Evolutionary conservation across 2,113 vertebrate species (phyloP).

Genomic region (Cynopterus brachyotis): DNA sequence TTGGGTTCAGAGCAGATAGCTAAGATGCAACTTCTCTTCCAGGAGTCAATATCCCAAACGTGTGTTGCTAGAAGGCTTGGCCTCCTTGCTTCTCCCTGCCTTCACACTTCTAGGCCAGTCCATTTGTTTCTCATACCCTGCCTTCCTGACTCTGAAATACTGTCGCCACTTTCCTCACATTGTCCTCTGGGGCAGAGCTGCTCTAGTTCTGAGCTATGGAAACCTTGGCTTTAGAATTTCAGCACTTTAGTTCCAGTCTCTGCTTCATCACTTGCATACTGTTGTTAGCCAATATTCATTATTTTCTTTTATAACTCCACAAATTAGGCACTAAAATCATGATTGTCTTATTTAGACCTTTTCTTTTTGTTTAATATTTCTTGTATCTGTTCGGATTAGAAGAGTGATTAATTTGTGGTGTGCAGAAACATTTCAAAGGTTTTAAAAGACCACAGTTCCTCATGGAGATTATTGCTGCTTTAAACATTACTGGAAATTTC

Average conservation of each 20-base stretch:
- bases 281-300: background rate
- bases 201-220: background rate
- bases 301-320: background rate
- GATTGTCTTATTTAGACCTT: background rate
- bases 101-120: background rate
- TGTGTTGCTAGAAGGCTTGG: background rate
- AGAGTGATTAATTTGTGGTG: background rate
- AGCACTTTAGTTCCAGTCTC: background rate
- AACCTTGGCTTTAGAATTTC: background rate
- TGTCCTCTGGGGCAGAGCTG: background rate
- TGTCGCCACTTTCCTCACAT: background rate
- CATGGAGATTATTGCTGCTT: background rate
- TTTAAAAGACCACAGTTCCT: background rate
- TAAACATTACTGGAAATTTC: constrained; percentile 1
- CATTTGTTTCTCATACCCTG: background rate
- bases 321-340: background rate
- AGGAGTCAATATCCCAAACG: background rate
- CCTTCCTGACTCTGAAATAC: background rate
- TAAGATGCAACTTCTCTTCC: background rate
- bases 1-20: background rate
- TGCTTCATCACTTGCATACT: background rate
- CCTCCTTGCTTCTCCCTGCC: background rate
- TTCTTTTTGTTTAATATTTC: background rate
- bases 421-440: background rate
- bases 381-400: background rate